Percentiles rank a stretch among this genome's conserved stretches.
phyloP scores from a whole-genome alignment of 1,140 invertebrate genomes.

The Atopsyche davidsoni region DNA sequence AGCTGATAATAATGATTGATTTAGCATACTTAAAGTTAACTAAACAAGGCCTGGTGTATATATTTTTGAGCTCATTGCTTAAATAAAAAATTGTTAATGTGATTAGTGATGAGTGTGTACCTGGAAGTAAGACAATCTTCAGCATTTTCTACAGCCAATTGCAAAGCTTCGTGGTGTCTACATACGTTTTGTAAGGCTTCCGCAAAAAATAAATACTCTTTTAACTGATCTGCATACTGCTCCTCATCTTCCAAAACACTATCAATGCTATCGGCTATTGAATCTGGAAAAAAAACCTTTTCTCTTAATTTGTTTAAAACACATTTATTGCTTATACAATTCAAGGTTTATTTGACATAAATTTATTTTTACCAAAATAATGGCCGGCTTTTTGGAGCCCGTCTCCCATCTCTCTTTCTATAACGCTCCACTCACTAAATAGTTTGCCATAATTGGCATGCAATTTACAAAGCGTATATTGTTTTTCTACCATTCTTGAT shows the following conservation, averaged over 20 bases:
- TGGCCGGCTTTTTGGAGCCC: constrained; percentile 63
- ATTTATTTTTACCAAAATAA: constrained; percentile 44
- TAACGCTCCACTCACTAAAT: constrained; percentile 81
- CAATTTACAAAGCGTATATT: constrained; percentile 74
- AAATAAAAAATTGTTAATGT: too few species aligned
- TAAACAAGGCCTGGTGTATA: constrained; percentile 24
- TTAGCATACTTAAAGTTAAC: constrained; percentile 5
- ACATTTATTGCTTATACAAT: background rate
- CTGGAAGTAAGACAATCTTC: constrained; percentile 56
- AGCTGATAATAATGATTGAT: constrained; percentile 2
- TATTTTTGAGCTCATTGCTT: constrained; percentile 48
- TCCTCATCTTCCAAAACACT: constrained; percentile 75
- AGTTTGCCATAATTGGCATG: constrained; percentile 76
- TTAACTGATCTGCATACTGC: constrained; percentile 74
- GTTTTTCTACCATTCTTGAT: constrained; percentile 66
- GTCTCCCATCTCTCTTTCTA: constrained; percentile 79
- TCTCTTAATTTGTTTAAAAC: background rate
- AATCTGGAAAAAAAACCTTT: constrained; percentile 52
- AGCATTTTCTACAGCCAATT: constrained; percentile 64
- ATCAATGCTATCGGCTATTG: constrained; percentile 70
- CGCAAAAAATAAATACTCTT: constrained; percentile 76
- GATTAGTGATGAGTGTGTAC: too few species aligned
- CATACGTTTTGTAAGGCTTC: constrained; percentile 69
- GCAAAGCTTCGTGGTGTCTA: constrained; percentile 65
- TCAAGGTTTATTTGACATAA: background rate